Evolutionary conservation across 2,797 vertebrate species (phyloP).

Genomic region (Dendrocincla fuliginosa): DNA sequence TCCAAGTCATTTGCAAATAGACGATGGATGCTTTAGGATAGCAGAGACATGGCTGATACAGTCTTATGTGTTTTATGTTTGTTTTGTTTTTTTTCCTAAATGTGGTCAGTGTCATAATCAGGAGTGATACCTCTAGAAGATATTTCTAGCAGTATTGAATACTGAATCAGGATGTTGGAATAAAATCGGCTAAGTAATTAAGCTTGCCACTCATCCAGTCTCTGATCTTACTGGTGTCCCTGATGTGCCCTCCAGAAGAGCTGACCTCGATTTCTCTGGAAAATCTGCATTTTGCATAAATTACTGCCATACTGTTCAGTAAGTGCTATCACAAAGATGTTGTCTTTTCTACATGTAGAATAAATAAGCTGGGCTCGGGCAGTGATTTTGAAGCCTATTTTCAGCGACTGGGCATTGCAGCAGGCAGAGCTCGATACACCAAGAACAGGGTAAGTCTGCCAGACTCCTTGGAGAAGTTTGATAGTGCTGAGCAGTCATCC

Average conservation of each 20-base stretch:
- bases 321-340: background rate
- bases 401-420: conserved; percentile 90
- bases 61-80: background rate
- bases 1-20: background rate
- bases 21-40: background rate
- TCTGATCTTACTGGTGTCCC: background rate
- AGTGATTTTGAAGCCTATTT: conserved; percentile 97
- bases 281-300: conserved; percentile 8
- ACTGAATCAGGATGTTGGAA: background rate
- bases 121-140: background rate
- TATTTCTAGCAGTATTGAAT: background rate
- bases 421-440: conserved; percentile 92
- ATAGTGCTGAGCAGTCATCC: background rate
- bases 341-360: conserved; percentile 73
- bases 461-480: background rate
- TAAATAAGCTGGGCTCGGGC: conserved; percentile 95
- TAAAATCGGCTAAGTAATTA: background rate
- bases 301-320: background rate
- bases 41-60: background rate
- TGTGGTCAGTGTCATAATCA: background rate
- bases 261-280: background rate
- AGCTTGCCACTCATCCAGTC: background rate
- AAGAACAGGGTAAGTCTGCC: conserved; percentile 85
- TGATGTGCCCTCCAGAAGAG: background rate
- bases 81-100: background rate